Base-by-base conservation (phyloP, 2,797 vertebrate species). In the Pantherophis alleghaniensis region DNA sequence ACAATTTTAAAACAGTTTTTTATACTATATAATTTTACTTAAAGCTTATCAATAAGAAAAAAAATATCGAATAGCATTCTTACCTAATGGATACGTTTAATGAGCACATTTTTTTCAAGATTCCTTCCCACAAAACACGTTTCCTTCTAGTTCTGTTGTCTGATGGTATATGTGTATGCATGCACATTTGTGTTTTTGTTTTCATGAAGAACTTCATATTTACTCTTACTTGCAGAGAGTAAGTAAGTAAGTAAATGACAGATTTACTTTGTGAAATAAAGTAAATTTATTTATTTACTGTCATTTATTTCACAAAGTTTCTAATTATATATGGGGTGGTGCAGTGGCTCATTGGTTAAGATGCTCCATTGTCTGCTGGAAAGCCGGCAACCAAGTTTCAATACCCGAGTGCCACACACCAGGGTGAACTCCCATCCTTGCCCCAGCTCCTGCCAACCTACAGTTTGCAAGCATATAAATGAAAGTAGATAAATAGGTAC, bases 181-280 rank as follows among this genome's bases (percentile, higher is more conserved):
- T 53, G 51, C 51, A 53, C 51, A 53, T 53, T 95, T 96, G 95
- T 96, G n/a, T 22, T 11, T 47, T 69, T 89, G 96, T 96, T 92
- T 92, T 86, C 95, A 94, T 94, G 96, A 95, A 94, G 90, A 95
- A 96, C 93, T 94, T 91, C 93, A 83, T 93, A 26, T 95, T 93
- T 95, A 91, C 91, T 94, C 93, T 7, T 66, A 89, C 83, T 96
- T 55, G 93, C 93, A 42, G 42, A 42, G 42, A 42, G 42, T 42
- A 42, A 42, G 42, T 42, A 42, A 42, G 42, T 42, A 42, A 42
- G 42, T 42, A 42, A 42, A 42, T 42, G 42, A 42, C 42, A 42
- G 42, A 42, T 42, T 42, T 42, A 42, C 42, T 42, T 42, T 42
- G 42, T 42, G 42, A 42, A 42, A 42, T 42, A 42, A 42, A 42